Conservation (phyloP, 2,888 invertebrate species). For the Apoda limacodes region DNA sequence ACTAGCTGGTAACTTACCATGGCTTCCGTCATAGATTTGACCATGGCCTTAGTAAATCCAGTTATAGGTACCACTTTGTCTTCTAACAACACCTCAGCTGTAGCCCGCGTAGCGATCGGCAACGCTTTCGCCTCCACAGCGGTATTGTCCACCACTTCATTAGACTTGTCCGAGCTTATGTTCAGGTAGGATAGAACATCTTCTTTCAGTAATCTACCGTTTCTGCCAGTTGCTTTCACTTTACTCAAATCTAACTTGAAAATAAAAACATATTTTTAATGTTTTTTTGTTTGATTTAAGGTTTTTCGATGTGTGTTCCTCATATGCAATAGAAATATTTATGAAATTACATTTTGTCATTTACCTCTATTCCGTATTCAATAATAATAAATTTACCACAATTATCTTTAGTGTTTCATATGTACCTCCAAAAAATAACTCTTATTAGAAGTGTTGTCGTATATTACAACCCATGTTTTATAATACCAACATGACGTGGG, state of each 20-base stretch:
- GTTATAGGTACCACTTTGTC: slow-evolving; percentile 76
- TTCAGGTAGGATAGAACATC: slow-evolving; percentile 84
- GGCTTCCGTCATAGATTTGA: slow-evolving; percentile 93
- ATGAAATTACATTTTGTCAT: too few relatives aligned
- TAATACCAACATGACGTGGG: too few relatives aligned
- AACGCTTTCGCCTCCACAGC: slow-evolving; percentile 28
- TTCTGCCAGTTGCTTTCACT: slow-evolving; percentile 85
- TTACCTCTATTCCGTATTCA: too few relatives aligned
- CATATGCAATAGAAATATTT: background rate
- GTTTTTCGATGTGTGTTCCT: background rate
- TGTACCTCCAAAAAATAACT: too few relatives aligned
- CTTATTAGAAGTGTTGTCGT: too few relatives aligned
- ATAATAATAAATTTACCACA: too few relatives aligned
- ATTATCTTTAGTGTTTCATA: too few relatives aligned
- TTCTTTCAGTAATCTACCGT: slow-evolving; percentile 94
- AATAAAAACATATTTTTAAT: background rate
- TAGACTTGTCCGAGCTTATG: slow-evolving; percentile 63
- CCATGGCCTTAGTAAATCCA: slow-evolving; percentile 93
- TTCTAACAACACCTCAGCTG: slow-evolving; percentile 33
- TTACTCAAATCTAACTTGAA: slow-evolving; percentile 75
- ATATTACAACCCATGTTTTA: too few relatives aligned
- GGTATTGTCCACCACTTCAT: slow-evolving; percentile 36
- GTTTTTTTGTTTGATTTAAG: background rate
- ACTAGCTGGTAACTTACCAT: slow-evolving; percentile 73
- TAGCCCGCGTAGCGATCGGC: slow-evolving; percentile 28